Base-by-base conservation (phyloP, 2,797 vertebrate species). In the Scolopax bukidnonensis region DNA sequence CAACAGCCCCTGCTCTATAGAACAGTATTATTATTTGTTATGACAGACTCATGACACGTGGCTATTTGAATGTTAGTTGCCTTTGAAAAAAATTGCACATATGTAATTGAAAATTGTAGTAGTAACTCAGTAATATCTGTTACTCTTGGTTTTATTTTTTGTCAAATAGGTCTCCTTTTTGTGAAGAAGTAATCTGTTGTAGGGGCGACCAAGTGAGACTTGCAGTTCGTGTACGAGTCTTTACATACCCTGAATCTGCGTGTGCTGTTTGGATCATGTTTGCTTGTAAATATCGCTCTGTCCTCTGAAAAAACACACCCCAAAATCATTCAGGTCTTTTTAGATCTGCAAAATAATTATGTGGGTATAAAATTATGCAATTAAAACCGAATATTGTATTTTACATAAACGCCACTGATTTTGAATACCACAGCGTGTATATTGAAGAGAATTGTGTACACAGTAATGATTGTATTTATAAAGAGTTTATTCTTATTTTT, bases 231-330 rank as follows among this genome's bases (percentile, higher is more conserved):
- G 99, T 99, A 6, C 98, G 99, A 74, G 99, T 99, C 81, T 99
- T 99, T 96, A 94, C 97, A 8, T 99, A 99, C 95, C 99, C 99
- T 16, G 99, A 99, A 97, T 98, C 98, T 33, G 98, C 98, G 0
- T 99, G 99, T 93, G 99, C 99, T 30, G 99, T 99, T 93, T 99
- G 99, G 99, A 98, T 99, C 95, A 99, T 99, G 99, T 99, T 99
- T 97, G 99, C 99, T 84, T 99, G 99, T 98, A 99, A 99, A 98
- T 99, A 99, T 93, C 99, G 99, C 74, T 99, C 98, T 5, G 98
- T 99, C 23, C 98, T 99, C 87, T 99, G 98, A 99, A 68, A 84
- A 69, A 78, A 30, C 30, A 30, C 59, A 63, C 11, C n/a, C n/a
- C 56, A 51, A 92, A 92, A 70, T 65, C 41, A 36, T 27, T 92